Evolutionary conservation across 2,888 invertebrate genomes (phyloP).

Genomic region (Dicycla oo): DNA sequence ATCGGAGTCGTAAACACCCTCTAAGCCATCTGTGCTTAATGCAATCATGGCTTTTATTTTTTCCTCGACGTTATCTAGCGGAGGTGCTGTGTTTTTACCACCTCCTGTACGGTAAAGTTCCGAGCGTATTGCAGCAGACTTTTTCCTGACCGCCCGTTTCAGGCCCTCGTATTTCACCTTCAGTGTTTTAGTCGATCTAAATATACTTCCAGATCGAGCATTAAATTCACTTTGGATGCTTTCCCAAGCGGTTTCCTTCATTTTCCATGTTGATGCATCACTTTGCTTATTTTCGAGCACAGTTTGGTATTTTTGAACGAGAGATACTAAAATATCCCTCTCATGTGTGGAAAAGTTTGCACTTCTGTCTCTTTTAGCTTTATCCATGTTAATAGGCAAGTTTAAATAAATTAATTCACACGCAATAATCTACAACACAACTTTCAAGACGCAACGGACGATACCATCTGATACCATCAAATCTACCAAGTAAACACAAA

Average conservation of each 20-base stretch:
- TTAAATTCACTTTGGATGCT: conserved; percentile 1
- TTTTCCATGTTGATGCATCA: neutral
- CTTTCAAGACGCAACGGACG: too few relatives aligned
- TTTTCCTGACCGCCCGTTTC: conserved; percentile 12
- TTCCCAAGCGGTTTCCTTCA: neutral
- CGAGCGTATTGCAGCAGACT: conserved; percentile 21
- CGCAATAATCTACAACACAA: too few relatives aligned
- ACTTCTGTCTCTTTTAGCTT: neutral
- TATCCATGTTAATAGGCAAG: neutral
- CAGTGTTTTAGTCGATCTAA: neutral
- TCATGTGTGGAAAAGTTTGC: neutral
- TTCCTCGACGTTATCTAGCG: conserved; percentile 6
- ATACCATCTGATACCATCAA: too few relatives aligned
- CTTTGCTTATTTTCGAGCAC: neutral
- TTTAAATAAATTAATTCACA: too few relatives aligned
- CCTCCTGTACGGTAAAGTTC: conserved; percentile 24
- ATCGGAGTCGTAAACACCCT: conserved; percentile 8
- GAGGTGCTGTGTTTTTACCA: conserved; percentile 12
- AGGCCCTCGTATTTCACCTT: neutral
- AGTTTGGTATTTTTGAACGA: neutral
- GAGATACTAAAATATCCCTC: neutral
- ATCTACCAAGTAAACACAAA: too few relatives aligned
- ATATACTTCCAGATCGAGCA: neutral
- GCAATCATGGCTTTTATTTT: conserved; percentile 2
- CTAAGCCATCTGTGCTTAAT: neutral